These are phyloP conservation scores for Otolemur crassicaudatus DNA, from an alignment of 2,797 vertebrate genomes.

Conservation along the genomic window DNA sequence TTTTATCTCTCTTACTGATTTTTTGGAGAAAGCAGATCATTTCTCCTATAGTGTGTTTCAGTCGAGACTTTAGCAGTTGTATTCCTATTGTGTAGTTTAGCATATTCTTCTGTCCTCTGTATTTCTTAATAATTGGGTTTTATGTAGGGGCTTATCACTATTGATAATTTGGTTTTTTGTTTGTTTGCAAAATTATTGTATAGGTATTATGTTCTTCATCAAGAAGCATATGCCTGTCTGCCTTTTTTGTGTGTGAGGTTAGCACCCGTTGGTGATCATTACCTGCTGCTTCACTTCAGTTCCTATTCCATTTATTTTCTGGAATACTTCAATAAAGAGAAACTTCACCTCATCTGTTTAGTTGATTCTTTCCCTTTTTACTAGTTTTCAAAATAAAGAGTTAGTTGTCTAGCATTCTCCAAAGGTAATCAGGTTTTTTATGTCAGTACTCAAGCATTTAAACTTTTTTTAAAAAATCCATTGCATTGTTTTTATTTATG, in stretches of 20 bases:
- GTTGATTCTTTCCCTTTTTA: conserved; percentile 12
- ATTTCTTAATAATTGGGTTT: conserved; percentile 4
- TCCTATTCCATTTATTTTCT: conserved; percentile 15
- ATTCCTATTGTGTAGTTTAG: background rate
- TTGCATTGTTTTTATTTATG: background rate
- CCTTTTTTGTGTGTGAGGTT: background rate
- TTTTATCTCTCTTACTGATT: background rate
- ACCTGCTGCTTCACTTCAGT: background rate
- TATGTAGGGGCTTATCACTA: background rate
- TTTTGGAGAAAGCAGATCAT: background rate
- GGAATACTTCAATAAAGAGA: background rate
- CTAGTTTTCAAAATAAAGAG: conserved; percentile 27
- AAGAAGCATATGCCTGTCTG: background rate
- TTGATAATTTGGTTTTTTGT: background rate
- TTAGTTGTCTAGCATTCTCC: background rate
- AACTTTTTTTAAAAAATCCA: conserved; percentile 57
- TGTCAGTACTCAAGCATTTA: background rate
- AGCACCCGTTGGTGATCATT: background rate
- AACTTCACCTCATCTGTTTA: background rate
- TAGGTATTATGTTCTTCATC: background rate
- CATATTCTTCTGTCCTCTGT: conserved; percentile 25
- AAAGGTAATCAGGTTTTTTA: background rate
- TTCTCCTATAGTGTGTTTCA: background rate
- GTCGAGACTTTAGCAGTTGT: background rate
- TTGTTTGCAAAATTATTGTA: background rate